Base-by-base conservation (phyloP, 2,113 vertebrate genomes). In the Lepisosteus osseus region DNA sequence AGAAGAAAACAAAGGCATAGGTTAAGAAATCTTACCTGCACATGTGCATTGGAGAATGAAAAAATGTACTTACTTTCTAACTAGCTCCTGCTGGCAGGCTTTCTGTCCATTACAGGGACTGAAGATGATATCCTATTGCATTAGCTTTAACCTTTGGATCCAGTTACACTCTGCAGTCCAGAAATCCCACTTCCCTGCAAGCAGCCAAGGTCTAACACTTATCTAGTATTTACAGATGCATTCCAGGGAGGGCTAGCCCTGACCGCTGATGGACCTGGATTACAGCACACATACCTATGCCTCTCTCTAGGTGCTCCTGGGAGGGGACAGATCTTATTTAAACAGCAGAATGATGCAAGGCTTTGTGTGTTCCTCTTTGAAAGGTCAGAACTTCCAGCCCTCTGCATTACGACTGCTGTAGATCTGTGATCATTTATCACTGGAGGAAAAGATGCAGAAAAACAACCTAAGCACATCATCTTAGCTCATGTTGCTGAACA, bases 121-220 rank as follows among this genome's bases (percentile, higher is more conserved):
- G n/a, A 2, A 42, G 11, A 47, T 29, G 7, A 6, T 12, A 15
- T 13, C 55, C 42, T 41, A 42, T 15, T 14, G 8, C 54, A 61
- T 42, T 29, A 51, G 55, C 13, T 40, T 29, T 65, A 54, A 43
- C 54, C 67, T 54, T 74, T 63, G 61, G 61, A 59, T 14, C 56
- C 56, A 74, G 45, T 65, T 4, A n/a, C 3, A 29, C 57, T 0
- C 12, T n/a, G 11, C 13, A 11, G 42, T 55, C 43, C 54, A 45
- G 15, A 13, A 7, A 57, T 45, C 17, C 40, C 29, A 65, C 11
- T 5, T 12, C 8, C 42, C 29, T 59, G 54, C 13, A 64, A 9
- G 63, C 7, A 7, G 61, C 40, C 72, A 66, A 75, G 59, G 74
- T 71, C 29, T 65, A 51, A 42, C 15, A 41, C 43, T 66, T 63